These are phyloP conservation scores for Zaprionus obscuricornis DNA, from an alignment of 2,888 invertebrate species.

Conservation along the genomic window DNA sequence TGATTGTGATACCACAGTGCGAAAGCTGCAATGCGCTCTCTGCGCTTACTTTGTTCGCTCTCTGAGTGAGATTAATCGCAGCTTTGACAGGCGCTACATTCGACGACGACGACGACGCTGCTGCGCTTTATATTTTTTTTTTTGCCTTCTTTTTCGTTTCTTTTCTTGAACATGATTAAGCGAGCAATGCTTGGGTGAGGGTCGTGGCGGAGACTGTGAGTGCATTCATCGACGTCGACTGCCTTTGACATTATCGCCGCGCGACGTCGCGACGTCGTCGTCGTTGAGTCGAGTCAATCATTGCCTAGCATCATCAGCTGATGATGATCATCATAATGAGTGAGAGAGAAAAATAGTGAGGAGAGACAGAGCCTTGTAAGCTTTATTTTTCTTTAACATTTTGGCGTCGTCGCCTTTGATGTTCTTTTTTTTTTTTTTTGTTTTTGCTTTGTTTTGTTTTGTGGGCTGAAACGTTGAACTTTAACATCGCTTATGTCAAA, in stretches of 20 bases:
- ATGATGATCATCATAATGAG: background rate
- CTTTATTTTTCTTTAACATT: slow-evolving; percentile 3
- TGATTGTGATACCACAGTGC: slow-evolving; percentile 20
- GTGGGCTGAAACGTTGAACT: slow-evolving; percentile 62
- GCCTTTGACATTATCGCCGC: slow-evolving; percentile 69
- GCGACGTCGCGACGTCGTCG: slow-evolving; percentile 21
- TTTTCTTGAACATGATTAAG: slow-evolving; percentile 60
- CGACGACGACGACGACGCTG: slow-evolving; percentile 49
- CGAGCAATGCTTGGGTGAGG: slow-evolving; percentile 28
- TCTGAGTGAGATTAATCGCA: slow-evolving; percentile 81
- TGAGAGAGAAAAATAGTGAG: background rate
- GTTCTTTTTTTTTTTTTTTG: no score
- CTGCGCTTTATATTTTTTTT: slow-evolving; percentile 48
- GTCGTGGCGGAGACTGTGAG: slow-evolving; percentile 18
- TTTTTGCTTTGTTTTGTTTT: no score
- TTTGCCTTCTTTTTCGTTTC: background rate
- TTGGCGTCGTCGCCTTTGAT: slow-evolving; percentile 49
- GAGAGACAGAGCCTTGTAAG: slow-evolving; percentile 2
- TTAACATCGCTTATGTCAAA: slow-evolving; percentile 80
- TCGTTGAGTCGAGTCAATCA: slow-evolving; percentile 60
- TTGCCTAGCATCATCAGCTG: slow-evolving; percentile 25
- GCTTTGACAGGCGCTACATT: slow-evolving; percentile 76
- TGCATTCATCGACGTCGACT: slow-evolving; percentile 28
- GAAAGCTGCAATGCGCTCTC: slow-evolving; percentile 18
- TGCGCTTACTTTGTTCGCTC: slow-evolving; percentile 29